Evolutionary conservation across 2,113 vertebrate species (phyloP), one percentile per base, ranked within the genome.

Genomic region (Grammomys dolichurus): DNA sequence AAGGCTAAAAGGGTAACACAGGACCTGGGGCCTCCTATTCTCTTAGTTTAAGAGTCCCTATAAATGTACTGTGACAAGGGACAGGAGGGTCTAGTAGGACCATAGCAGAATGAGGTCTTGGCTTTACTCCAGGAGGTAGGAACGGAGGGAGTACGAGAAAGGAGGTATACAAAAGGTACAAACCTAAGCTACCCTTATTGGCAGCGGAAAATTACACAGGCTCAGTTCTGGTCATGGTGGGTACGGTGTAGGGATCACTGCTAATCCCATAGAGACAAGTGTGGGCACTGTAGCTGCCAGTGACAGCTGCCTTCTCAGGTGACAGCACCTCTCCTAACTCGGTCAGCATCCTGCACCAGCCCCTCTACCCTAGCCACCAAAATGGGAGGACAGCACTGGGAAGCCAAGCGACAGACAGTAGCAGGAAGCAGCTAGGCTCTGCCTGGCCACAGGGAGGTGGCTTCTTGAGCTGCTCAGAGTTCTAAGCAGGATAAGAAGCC

Each of bases 171-270:
- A 67, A 20, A 16, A 8, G 67, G 16, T 36, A 5, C 56, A 73
- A 5, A 56, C 22, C 84, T 82, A 58, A 33, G 10, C 67, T 9
- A 5, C 1, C 46, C 28, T 58, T 16, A 24, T 20, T 13, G 9
- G 10, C 43, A 19, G 14, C 0, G 0, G 13, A 60, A 6, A 3
- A 36, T 8, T 36, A n/a, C 75, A 16, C 51, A 10, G n/a, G 65
- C 65, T 36, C 28, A 24, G 17, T 54, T 78, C 46, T 51, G 22
- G 31, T 33, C 70, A 40, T 19, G 2, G 16, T 70, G 54, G 81
- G 54, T 6, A n/a, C 72, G 33, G 17, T 54, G 60, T 40, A n/a
- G 36, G 6, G 24, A 13, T 16, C 43, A 13, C 16, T 51, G 56
- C 46, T 67, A 48, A 33, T 51, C 43, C 58, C 46, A 33, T 3